Percentiles rank a stretch among this genome's conserved stretches.
Conservation (phyloP, 2,113 vertebrate genomes). For the Panthera leo region DNA sequence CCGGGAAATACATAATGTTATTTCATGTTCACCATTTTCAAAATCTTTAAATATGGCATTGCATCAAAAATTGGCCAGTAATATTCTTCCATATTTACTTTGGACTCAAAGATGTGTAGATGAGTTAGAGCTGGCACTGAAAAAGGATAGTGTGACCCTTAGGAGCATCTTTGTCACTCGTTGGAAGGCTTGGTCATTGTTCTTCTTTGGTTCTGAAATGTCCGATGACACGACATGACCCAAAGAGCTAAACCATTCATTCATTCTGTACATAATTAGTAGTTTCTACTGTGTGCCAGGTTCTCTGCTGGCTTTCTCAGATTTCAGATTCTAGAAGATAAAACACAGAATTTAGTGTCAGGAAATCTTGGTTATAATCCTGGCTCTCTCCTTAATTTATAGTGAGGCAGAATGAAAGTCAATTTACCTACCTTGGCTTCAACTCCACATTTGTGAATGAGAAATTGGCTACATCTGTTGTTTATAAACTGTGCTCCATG, state of each 20-base stretch:
- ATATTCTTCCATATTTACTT: not conserved
- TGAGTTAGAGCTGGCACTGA: not conserved
- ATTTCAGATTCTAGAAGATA: not conserved
- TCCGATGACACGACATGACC: not conserved
- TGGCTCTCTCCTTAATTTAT: not conserved
- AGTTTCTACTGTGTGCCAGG: not conserved
- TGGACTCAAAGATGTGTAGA: not conserved
- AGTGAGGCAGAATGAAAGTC: not conserved
- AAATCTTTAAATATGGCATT: not conserved
- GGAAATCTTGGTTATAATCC: not conserved
- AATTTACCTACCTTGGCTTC: not conserved
- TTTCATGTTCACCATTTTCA: not conserved
- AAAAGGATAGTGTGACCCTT: not conserved
- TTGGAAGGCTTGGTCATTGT: not conserved
- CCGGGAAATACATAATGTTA: not conserved
- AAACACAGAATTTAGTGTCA: not conserved
- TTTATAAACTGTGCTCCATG: not conserved
- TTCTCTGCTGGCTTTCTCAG: not conserved
- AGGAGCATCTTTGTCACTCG: not conserved
- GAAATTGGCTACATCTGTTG: not conserved
- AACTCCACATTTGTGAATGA: not conserved
- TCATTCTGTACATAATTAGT: not conserved
- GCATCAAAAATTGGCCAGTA: not conserved
- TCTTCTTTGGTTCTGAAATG: not conserved
- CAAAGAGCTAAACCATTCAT: not conserved